phyloP scores from a whole-genome alignment of 2,797 vertebrate species.

The Chelon labrosus region DNA sequence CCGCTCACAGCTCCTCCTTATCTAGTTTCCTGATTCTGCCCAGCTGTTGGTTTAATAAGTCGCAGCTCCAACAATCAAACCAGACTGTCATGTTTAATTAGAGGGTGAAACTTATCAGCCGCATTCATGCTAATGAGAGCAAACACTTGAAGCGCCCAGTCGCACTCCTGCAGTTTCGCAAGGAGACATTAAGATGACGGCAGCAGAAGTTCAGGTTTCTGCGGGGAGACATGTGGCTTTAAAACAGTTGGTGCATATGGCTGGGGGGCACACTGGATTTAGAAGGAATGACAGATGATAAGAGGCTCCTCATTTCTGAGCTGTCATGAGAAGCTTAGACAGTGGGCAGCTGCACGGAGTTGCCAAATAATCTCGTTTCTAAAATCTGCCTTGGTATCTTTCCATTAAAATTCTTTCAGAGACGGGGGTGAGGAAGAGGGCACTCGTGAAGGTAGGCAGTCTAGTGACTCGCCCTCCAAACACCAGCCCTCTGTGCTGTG shows the following conservation, averaged over 20 bases:
- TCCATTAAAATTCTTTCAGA: constrained; percentile 72
- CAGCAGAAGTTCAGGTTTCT: constrained; percentile 52
- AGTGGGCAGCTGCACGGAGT: constrained; percentile 60
- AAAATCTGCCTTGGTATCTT: constrained; percentile 72
- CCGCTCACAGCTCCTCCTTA: constrained; percentile 52
- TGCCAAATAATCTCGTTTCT: constrained; percentile 69
- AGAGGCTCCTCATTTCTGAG: constrained; percentile 67
- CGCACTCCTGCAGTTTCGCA: constrained; percentile 39
- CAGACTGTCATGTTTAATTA: constrained; percentile 68
- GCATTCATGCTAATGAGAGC: constrained; percentile 50
- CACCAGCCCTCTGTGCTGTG: constrained; percentile 39
- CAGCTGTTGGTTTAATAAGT: constrained; percentile 66
- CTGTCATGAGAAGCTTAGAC: constrained; percentile 74
- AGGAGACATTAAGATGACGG: constrained; percentile 42
- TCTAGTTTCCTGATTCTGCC: constrained; percentile 66
- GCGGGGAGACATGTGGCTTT: constrained; percentile 38
- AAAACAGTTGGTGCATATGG: constrained; percentile 48
- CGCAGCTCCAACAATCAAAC: constrained; percentile 52
- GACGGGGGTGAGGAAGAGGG: constrained; percentile 56
- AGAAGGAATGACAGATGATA: constrained; percentile 70
- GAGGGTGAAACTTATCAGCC: constrained; percentile 50
- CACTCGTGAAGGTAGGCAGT: constrained; percentile 45
- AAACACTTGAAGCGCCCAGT: constrained; percentile 60
- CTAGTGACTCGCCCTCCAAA: constrained; percentile 42
- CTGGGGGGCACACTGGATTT: constrained; percentile 61